Evolutionary conservation across 2,888 invertebrate species (phyloP).

Genomic region (Drosophila prostipennis): DNA sequence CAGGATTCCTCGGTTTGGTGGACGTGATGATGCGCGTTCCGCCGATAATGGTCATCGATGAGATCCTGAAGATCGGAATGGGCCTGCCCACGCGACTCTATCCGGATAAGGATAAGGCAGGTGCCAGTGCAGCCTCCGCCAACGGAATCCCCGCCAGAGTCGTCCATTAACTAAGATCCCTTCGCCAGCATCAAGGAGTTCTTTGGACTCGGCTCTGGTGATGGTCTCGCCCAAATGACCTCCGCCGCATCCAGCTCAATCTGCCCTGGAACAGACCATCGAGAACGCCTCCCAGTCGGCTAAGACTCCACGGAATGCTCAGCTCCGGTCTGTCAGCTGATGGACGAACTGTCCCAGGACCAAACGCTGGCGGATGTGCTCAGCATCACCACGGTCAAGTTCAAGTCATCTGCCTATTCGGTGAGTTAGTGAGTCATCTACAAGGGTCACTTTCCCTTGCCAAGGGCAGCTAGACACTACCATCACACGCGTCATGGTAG

Average conservation of each 20-base stretch:
- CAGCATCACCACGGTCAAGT: constrained; percentile 87
- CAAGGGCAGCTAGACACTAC: background rate
- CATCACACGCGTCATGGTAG: background rate
- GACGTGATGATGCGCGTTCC: constrained; percentile 95
- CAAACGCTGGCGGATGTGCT: constrained; percentile 87
- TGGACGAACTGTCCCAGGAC: constrained; percentile 85
- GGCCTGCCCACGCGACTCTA: constrained; percentile 87
- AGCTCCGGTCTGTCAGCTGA: constrained; percentile 72
- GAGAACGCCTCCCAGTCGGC: constrained; percentile 70
- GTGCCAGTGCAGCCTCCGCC: constrained; percentile 68
- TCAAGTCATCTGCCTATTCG: constrained; percentile 88
- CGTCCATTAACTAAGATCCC: constrained; percentile 20
- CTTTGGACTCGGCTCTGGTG: constrained; percentile 45
- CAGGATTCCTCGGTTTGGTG: constrained; percentile 89
- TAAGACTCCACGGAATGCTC: constrained; percentile 60
- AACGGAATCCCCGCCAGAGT: constrained; percentile 75
- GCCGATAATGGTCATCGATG: constrained; percentile 96
- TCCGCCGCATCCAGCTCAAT: constrained; percentile 35
- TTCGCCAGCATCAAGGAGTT: constrained; percentile 54
- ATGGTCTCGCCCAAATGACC: constrained; percentile 7
- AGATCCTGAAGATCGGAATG: constrained; percentile 92
- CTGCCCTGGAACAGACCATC: constrained; percentile 66
- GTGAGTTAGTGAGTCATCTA: constrained; percentile 86
- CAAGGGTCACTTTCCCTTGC: background rate
- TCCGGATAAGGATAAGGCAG: constrained; percentile 58